Conservation (phyloP, 2,113 vertebrate genomes). For the Semnornis frantzii region DNA sequence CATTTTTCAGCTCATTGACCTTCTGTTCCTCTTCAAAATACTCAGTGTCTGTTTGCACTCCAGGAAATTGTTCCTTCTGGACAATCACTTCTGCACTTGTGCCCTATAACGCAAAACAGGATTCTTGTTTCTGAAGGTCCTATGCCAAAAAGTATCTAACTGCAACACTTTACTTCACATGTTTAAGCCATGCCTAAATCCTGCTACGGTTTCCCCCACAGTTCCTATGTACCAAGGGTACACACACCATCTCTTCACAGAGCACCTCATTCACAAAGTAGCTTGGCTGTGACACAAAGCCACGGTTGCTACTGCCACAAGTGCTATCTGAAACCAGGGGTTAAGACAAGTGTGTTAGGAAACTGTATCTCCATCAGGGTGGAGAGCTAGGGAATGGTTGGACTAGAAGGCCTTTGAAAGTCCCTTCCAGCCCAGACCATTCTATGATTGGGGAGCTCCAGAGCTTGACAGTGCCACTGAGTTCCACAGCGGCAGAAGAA, state of each 20-base stretch:
- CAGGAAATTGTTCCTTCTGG: conserved; percentile 47
- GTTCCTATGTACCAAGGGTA: background rate
- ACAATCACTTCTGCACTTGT: conserved; percentile 51
- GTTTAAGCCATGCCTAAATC: background rate
- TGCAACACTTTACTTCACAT: background rate
- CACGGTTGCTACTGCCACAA: background rate
- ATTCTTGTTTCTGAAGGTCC: background rate
- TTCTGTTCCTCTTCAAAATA: conserved; percentile 76
- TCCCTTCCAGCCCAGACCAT: too few relatives aligned
- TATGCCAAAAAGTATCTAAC: background rate
- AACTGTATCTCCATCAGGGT: background rate
- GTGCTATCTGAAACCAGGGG: background rate
- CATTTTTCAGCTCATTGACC: conserved; percentile 79
- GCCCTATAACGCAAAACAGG: conserved; percentile 64
- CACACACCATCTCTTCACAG: background rate
- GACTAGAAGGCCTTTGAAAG: too few relatives aligned
- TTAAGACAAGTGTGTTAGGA: background rate
- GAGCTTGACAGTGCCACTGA: background rate
- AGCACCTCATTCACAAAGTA: background rate
- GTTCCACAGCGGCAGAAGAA: background rate
- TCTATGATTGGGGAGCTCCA: background rate
- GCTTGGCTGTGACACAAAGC: background rate
- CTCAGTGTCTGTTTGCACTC: conserved; percentile 54
- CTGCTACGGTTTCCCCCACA: background rate
- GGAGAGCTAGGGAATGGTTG: background rate